These are phyloP conservation scores for Lithosia quadra DNA, from an alignment of 2,888 invertebrate genomes.

Conservation along the genomic window DNA sequence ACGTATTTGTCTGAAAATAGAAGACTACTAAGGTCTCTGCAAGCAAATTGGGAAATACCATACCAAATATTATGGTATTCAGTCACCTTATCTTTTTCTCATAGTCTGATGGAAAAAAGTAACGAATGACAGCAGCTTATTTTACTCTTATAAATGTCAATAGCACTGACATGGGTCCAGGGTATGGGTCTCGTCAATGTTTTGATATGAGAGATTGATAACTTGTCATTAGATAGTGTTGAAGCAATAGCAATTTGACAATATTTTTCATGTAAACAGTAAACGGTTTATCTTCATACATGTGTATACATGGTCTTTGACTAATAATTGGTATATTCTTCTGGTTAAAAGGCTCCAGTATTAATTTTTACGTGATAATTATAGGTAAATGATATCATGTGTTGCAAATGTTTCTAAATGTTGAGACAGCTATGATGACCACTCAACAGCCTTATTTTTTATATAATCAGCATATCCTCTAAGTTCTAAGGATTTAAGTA, in stretches of 20 bases:
- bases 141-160: constrained; percentile 50
- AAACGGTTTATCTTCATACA: neutral
- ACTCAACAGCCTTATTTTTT: too few species aligned
- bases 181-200: constrained; percentile 33
- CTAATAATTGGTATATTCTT: too few species aligned
- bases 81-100: constrained; percentile 8
- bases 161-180: constrained; percentile 33
- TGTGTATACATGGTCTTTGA: too few species aligned
- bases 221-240: constrained; percentile 36
- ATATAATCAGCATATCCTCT: too few species aligned
- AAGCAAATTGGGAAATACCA: neutral
- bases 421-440: too few species aligned
- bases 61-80: neutral
- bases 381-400: too few species aligned
- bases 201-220: constrained; percentile 42
- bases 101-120: constrained; percentile 17
- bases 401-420: too few species aligned
- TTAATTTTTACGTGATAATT: too few species aligned
- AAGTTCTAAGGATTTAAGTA: too few species aligned
- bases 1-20: neutral
- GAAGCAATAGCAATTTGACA: constrained; percentile 7
- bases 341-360: too few species aligned
- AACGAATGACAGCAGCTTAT: constrained; percentile 32
- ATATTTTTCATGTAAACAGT: neutral
- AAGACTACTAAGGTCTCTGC: neutral